Conservation (phyloP, 2,888 invertebrate species). For the Therioaphis trifolii region DNA sequence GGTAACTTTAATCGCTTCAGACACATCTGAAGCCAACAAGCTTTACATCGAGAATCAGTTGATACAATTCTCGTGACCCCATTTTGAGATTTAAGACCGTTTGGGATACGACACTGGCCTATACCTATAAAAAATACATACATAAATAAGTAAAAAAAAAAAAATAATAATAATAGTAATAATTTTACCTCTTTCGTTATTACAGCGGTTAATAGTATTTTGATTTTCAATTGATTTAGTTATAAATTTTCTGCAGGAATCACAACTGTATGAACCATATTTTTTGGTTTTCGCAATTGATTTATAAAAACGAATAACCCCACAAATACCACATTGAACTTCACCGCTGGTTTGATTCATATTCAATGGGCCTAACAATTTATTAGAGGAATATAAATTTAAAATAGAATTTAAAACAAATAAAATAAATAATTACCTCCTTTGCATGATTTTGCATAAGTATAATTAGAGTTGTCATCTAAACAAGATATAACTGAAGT, state of each 20-base stretch:
- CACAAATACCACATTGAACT: slow-evolving; percentile 83
- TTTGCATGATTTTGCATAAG: slow-evolving; percentile 57
- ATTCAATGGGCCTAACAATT: slow-evolving; percentile 53
- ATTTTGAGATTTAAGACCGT: slow-evolving; percentile 78
- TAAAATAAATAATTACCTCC: slow-evolving; percentile 40
- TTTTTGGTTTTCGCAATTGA: slow-evolving; percentile 84
- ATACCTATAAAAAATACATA: slow-evolving; percentile 65
- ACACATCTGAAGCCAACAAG: slow-evolving; percentile 89
- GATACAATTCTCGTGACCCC: slow-evolving; percentile 78
- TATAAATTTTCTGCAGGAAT: slow-evolving; percentile 87
- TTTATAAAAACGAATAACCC: slow-evolving; percentile 80
- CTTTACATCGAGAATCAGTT: slow-evolving; percentile 82
- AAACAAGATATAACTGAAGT: slow-evolving; percentile 27
- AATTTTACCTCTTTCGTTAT: slow-evolving; percentile 67
- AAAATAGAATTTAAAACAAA: not conserved
- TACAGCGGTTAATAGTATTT: slow-evolving; percentile 64
- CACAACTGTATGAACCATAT: slow-evolving; percentile 86
- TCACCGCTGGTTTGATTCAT: slow-evolving; percentile 51
- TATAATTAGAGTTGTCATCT: slow-evolving; percentile 44
- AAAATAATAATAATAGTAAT: not conserved
- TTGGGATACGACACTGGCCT: slow-evolving; percentile 80
- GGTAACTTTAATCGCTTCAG: slow-evolving; percentile 83
- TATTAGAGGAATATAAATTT: not conserved
- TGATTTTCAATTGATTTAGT: slow-evolving; percentile 78
- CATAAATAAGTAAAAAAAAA: not conserved